Conservation (phyloP, 2,797 vertebrate species). For the Gymnodraco acuticeps region DNA sequence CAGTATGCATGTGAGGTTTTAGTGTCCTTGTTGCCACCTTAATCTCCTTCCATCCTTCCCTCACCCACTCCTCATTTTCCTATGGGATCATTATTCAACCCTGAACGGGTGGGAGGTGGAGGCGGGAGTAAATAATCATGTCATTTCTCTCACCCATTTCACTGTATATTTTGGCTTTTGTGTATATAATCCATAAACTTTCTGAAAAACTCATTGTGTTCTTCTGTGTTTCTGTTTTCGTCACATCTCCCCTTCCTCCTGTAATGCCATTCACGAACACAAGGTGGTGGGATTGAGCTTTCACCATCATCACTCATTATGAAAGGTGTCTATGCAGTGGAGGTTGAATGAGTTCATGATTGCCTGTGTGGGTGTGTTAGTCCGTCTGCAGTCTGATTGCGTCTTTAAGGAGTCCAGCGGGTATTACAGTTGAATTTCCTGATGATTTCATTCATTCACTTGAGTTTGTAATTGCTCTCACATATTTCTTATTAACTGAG, state of each 20-base stretch:
- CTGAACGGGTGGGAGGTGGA: slow-evolving; percentile 8
- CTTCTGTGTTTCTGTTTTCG: slow-evolving; percentile 32
- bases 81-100: slow-evolving; percentile 12
- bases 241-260: neutral
- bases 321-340: neutral
- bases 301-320: neutral
- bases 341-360: slow-evolving; percentile 27
- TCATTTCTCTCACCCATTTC: slow-evolving; percentile 48
- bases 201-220: slow-evolving; percentile 72
- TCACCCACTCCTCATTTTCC: slow-evolving; percentile 6
- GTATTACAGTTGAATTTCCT: slow-evolving; percentile 8
- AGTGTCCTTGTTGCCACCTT: slow-evolving; percentile 18
- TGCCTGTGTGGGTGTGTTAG: slow-evolving; percentile 28
- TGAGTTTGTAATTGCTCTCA: neutral
- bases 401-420: slow-evolving; percentile 33
- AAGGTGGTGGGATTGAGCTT: slow-evolving; percentile 56
- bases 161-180: slow-evolving; percentile 65
- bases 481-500: neutral
- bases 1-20: slow-evolving; percentile 16
- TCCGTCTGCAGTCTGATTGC: slow-evolving; percentile 24
- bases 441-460: slow-evolving; percentile 7
- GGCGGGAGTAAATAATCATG: slow-evolving; percentile 10
- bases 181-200: slow-evolving; percentile 84
- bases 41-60: neutral
- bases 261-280: slow-evolving; percentile 44